phyloP scores from a whole-genome alignment of 2,113 vertebrate species.

The Phrynocephalus versicolor region DNA sequence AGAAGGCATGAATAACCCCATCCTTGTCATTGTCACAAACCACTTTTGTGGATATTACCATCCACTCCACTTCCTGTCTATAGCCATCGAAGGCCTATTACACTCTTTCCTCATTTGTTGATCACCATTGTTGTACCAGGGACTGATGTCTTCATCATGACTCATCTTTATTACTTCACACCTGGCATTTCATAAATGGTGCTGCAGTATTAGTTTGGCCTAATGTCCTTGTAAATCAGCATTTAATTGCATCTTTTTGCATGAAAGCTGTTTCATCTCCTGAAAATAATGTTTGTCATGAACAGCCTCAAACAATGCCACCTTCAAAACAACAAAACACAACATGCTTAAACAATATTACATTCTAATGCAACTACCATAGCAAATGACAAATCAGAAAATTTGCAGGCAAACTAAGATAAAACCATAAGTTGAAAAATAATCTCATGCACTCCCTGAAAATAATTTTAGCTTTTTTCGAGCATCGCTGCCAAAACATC shows the following conservation, averaged over 20 bases:
- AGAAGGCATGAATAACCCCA: too few relatives aligned
- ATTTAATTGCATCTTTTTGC: neutral
- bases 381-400: neutral
- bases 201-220: neutral
- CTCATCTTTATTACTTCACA: neutral
- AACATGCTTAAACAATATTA: neutral
- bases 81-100: neutral
- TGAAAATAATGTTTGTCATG: neutral
- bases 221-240: neutral
- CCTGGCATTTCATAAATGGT: neutral
- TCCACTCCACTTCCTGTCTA: neutral
- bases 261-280: neutral
- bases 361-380: neutral
- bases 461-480: neutral
- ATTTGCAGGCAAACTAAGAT: neutral
- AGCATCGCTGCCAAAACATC: neutral
- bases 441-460: neutral
- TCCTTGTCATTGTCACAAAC: too few relatives aligned
- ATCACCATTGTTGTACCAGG: too few relatives aligned
- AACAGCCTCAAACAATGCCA: neutral
- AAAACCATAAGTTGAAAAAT: neutral
- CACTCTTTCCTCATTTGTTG: neutral
- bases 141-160: neutral
- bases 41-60: neutral
- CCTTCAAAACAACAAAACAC: neutral